phyloP scores from a whole-genome alignment of 2,113 vertebrate genomes.

The Mobula birostris region DNA sequence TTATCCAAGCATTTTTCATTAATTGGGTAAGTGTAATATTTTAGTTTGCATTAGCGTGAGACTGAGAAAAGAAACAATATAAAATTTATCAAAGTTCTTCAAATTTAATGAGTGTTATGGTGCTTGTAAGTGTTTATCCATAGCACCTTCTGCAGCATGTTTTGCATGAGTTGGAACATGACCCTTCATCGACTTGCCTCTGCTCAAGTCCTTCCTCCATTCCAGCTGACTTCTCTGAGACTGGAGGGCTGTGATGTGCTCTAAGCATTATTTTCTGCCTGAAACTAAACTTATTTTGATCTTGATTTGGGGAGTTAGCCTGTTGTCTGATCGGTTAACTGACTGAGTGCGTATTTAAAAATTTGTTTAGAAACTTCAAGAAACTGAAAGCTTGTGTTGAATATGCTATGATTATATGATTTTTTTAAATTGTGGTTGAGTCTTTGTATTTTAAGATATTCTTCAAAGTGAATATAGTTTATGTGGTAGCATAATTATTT shows the following conservation, averaged over 20 bases:
- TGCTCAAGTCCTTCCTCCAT: background rate
- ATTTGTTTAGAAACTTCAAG: background rate
- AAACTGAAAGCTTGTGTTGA: background rate
- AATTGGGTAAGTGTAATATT: conserved; percentile 83
- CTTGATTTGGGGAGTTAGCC: background rate
- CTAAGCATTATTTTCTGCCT: background rate
- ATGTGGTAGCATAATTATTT: background rate
- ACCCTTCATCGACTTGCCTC: background rate
- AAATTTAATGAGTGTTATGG: background rate
- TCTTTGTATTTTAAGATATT: background rate
- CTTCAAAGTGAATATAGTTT: background rate
- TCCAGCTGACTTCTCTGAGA: background rate
- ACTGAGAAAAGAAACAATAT: background rate
- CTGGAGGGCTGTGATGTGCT: background rate
- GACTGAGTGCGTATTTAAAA: background rate
- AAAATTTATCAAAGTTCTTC: background rate
- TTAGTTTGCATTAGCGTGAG: background rate
- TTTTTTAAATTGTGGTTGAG: background rate
- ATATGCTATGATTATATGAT: background rate
- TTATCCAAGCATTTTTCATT: conserved; percentile 97
- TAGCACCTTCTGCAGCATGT: background rate
- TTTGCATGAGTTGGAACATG: background rate
- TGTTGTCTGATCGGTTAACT: background rate
- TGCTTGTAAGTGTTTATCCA: background rate
- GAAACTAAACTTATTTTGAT: background rate